Conservation (phyloP, 2,888 invertebrate species). For the Cartodere bifasciata region DNA sequence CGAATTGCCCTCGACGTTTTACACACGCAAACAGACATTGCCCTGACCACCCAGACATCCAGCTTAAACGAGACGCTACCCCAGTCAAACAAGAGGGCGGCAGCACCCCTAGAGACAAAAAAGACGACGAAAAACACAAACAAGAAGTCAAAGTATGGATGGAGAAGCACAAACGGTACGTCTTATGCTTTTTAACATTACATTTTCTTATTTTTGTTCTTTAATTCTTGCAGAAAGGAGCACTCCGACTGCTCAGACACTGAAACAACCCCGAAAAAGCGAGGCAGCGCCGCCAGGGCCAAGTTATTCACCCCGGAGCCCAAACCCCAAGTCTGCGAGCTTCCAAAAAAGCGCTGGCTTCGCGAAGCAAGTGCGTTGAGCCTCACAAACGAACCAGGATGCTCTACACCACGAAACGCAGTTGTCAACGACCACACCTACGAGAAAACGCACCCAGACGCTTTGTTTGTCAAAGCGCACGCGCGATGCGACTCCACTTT, state of each 20-base stretch:
- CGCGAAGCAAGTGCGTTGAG: too few species aligned
- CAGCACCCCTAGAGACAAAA: too few species aligned
- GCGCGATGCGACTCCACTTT: constrained; percentile 28
- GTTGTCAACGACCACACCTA: constrained; percentile 25
- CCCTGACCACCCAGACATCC: constrained; percentile 53
- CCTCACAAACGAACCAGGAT: constrained; percentile 31
- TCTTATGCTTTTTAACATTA: too few species aligned
- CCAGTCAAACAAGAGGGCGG: constrained; percentile 28
- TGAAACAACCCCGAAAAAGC: constrained; percentile 11
- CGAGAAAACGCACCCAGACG: constrained; percentile 17
- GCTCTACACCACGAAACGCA: too few species aligned
- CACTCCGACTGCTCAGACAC: constrained; percentile 19
- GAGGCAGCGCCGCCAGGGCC: not conserved
- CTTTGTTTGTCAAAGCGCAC: too few species aligned
- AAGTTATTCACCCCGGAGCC: constrained; percentile 9
- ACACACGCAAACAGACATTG: constrained; percentile 69
- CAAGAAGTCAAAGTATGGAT: constrained; percentile 36
- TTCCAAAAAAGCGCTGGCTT: constrained; percentile 48
- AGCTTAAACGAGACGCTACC: constrained; percentile 30
- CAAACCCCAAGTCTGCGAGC: constrained; percentile 6
- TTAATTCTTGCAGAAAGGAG: too few species aligned
- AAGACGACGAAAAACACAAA: constrained; percentile 33
- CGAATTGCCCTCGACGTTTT: constrained; percentile 52
- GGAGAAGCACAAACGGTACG: constrained; percentile 36
- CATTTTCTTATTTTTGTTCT: too few species aligned